A percentile compares a stretch with the other conserved stretches of the same genome.
These are phyloP conservation scores for Mellilla xanthometata DNA, from an alignment of 2,888 invertebrate species.

Conservation along the genomic window DNA sequence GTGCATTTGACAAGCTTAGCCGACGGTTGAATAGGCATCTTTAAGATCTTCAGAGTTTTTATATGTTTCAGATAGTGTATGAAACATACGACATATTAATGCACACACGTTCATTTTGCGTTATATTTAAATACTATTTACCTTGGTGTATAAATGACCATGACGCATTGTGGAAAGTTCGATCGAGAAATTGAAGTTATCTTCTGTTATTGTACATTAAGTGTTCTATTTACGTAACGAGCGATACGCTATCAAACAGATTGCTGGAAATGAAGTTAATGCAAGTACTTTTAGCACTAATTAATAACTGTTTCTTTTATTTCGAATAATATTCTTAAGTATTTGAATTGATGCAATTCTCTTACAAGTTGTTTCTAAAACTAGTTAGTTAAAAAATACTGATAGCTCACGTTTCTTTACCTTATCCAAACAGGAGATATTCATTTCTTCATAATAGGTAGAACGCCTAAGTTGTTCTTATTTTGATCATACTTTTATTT, in stretches of 20 bases:
- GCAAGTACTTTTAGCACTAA: background rate
- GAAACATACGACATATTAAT: no score
- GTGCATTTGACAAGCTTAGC: no score
- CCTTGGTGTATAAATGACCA: background rate
- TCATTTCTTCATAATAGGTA: no score
- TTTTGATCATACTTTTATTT: no score
- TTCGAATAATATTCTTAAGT: no score
- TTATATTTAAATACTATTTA: no score
- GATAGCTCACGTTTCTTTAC: conserved; percentile 15
- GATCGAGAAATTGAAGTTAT: conserved; percentile 8
- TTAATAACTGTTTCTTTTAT: background rate
- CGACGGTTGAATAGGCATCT: no score
- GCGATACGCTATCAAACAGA: background rate
- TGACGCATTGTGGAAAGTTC: conserved; percentile 17
- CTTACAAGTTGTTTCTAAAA: background rate
- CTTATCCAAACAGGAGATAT: background rate
- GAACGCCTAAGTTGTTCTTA: background rate
- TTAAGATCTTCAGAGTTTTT: no score
- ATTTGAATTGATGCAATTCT: background rate
- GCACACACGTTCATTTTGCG: no score
- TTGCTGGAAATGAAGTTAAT: background rate
- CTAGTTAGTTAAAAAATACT: conserved; percentile 5
- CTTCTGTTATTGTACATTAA: background rate
- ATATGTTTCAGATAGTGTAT: no score
- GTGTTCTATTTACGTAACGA: conserved; percentile 3